Evolutionary conservation across 1,140 invertebrate species (phyloP).

Genomic region (Scylla paramamosain): DNA sequence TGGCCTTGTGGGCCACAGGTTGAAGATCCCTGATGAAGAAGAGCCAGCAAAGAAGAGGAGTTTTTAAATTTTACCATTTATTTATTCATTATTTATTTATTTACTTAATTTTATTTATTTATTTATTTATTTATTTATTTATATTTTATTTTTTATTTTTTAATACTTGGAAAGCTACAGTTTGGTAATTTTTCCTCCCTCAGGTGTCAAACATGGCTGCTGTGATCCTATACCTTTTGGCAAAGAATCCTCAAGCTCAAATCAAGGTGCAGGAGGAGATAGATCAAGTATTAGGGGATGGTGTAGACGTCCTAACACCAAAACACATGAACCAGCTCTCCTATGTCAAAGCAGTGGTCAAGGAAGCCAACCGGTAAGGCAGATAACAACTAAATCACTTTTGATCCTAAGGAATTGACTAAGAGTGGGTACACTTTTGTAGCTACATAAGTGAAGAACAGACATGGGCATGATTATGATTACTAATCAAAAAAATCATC

Average conservation of each 20-base stretch:
- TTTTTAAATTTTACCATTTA: too few relatives aligned
- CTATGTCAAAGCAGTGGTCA: constrained; percentile 59
- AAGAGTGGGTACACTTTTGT: neutral
- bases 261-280: constrained; percentile 53
- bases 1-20: too few relatives aligned
- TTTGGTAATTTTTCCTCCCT: neutral
- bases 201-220: constrained; percentile 37
- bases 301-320: neutral
- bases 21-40: too few relatives aligned
- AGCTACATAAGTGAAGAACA: neutral
- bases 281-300: constrained; percentile 39
- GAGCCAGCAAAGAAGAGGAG: too few relatives aligned
- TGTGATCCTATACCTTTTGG: constrained; percentile 52
- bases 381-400: neutral
- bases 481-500: neutral
- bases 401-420: neutral
- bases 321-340: constrained; percentile 43
- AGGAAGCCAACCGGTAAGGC: constrained; percentile 42
- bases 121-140: too few relatives aligned
- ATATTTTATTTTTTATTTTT: too few relatives aligned
- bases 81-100: too few relatives aligned
- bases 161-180: neutral
- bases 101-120: too few relatives aligned
- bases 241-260: constrained; percentile 40
- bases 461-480: neutral